Conservation (phyloP, 2,797 vertebrate genomes). For the Diplodus sargus region DNA sequence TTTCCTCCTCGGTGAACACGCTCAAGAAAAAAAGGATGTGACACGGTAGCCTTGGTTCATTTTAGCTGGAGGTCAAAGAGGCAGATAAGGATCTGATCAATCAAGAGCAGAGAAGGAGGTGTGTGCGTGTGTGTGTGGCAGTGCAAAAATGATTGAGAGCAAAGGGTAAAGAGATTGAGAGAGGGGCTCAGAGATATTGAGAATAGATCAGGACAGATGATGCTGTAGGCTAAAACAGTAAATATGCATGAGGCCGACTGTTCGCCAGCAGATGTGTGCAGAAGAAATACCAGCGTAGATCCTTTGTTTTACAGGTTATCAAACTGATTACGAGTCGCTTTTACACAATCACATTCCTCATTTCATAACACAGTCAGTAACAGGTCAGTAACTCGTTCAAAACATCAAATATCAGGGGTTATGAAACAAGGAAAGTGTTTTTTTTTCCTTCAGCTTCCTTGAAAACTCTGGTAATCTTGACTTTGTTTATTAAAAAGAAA, state of each 20-base stretch:
- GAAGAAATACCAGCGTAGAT: neutral
- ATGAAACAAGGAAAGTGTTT: neutral
- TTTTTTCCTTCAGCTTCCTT: slow-evolving; percentile 10
- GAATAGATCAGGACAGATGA: slow-evolving; percentile 18
- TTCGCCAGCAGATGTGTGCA: neutral
- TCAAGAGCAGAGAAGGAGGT: slow-evolving; percentile 1
- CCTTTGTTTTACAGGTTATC: slow-evolving; percentile 17
- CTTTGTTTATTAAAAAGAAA: slow-evolving; percentile 24
- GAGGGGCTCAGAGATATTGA: neutral
- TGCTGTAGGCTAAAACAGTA: neutral
- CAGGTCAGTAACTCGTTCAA: neutral
- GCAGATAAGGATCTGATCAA: slow-evolving; percentile 48
- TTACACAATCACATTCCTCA: slow-evolving; percentile 3
- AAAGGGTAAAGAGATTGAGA: neutral
- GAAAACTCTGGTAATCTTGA: slow-evolving; percentile 23
- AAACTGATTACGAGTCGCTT: neutral
- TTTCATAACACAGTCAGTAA: neutral
- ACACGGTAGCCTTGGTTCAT: neutral
- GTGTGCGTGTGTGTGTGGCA: neutral
- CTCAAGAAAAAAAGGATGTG: neutral
- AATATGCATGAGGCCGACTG: neutral
- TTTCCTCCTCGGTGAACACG: neutral
- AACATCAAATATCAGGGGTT: neutral
- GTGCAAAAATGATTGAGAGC: neutral
- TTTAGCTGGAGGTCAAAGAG: slow-evolving; percentile 36